Evolutionary conservation across 1,140 invertebrate species (phyloP).

Genomic region (Musca vetustissima): DNA sequence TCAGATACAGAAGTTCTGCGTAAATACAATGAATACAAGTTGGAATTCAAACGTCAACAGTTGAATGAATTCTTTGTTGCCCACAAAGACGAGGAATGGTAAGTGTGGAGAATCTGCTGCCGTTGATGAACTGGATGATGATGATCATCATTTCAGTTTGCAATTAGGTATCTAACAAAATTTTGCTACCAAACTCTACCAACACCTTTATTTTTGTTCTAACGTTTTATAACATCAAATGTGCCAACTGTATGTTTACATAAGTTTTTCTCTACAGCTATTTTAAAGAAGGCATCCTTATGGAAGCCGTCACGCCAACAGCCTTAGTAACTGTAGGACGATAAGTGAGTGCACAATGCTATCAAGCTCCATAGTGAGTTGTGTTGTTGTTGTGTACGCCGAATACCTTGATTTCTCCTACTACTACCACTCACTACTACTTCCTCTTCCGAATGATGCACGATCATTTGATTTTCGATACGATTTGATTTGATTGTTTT

Average conservation of each 20-base stretch:
- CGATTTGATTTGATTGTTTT: constrained; percentile 29
- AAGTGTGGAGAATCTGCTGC: constrained; percentile 52
- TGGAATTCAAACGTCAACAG: constrained; percentile 94
- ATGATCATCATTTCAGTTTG: not conserved
- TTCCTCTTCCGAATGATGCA: constrained; percentile 14
- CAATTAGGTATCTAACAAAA: not conserved
- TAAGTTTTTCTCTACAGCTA: constrained; percentile 56
- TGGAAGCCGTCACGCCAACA: constrained; percentile 17
- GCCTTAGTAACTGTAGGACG: not conserved
- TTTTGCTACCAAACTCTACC: too few relatives aligned
- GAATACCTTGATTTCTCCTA: constrained; percentile 4
- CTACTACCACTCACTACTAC: constrained; percentile 22
- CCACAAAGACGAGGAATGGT: constrained; percentile 99
- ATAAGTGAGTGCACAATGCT: not conserved
- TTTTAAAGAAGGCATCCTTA: constrained; percentile 39
- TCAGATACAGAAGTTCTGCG: constrained; percentile 95
- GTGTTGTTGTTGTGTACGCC: not conserved
- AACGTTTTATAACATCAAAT: constrained; percentile 16
- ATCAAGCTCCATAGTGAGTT: constrained; percentile 8
- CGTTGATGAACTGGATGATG: not conserved
- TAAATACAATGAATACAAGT: constrained; percentile 98
- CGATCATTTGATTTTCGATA: constrained; percentile 16
- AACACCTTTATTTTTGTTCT: not conserved
- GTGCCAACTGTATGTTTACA: constrained; percentile 33
- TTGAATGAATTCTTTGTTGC: constrained; percentile 98